Evolutionary conservation across 1,140 invertebrate species (phyloP).

Genomic region (Drosophila nigrodunni): DNA sequence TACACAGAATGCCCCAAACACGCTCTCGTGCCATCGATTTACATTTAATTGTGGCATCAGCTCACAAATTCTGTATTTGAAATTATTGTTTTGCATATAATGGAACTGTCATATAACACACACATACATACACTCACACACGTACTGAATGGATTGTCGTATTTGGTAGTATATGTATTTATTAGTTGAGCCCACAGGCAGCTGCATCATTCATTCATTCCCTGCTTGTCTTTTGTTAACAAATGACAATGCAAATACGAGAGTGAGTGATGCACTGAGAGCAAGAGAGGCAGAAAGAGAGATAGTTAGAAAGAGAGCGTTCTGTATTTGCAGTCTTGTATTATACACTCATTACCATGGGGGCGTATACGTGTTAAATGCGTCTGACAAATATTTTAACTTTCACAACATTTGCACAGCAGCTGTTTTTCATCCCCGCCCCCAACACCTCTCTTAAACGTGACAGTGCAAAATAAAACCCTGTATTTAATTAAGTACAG

Average conservation of each 20-base stretch:
- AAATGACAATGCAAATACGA: constrained; percentile 80
- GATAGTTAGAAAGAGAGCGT: not conserved
- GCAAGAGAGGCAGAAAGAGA: constrained; percentile 21
- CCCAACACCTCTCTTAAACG: constrained; percentile 53
- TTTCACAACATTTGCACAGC: constrained; percentile 66
- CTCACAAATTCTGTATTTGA: constrained; percentile 49
- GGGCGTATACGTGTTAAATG: constrained; percentile 80
- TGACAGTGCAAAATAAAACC: constrained; percentile 40
- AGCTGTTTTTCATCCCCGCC: constrained; percentile 7
- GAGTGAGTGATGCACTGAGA: constrained; percentile 21
- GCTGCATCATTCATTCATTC: constrained; percentile 37
- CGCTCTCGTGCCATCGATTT: constrained; percentile 33
- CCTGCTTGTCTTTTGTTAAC: constrained; percentile 67
- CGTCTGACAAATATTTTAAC: constrained; percentile 72
- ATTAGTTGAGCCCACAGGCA: constrained; percentile 75
- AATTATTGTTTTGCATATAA: constrained; percentile 48
- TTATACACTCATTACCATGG: constrained; percentile 80
- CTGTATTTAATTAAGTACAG: too few relatives aligned
- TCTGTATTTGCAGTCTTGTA: constrained; percentile 57
- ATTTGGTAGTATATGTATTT: constrained; percentile 49
- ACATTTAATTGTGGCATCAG: constrained; percentile 53
- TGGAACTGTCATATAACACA: constrained; percentile 40
- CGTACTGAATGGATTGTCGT: not conserved
- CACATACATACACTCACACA: not conserved
- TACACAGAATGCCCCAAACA: not conserved